Evolutionary conservation across 2,797 vertebrate species (phyloP), one percentile per base, ranked within the genome.

Genomic region (Selene dorsalis): DNA sequence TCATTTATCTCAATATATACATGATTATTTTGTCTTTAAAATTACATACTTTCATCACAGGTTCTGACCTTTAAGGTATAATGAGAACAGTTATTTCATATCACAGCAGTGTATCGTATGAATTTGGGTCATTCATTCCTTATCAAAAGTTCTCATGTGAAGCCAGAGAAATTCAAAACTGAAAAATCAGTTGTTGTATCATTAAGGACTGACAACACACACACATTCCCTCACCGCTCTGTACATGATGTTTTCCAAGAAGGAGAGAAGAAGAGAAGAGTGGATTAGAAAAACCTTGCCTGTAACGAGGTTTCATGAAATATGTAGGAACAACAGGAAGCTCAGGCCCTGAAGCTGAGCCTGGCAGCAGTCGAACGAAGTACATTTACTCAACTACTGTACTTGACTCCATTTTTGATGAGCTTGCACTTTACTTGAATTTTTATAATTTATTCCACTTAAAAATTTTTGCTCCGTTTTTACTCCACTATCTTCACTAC

Each of bases 11-110:
- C 1, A 24, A 47, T 74, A 10, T 28, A 60, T 12, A 14, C 61
- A 18, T 39, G 41, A 73, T 69, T 70, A 30, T 56, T 79, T 80
- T 35, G 13, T 61, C 38, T 75, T 73, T 32, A 32, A 39, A 16
- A 43, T 50, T 22, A 18, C 20, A 55, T 30, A 18, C 18, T 48
- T 68, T 60, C 6, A 52, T 69, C 53, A 58, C 11, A 73, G 60
- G 8, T 6, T 77, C 16, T 35, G 22, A 63, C 39, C 52, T 69
- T 59, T 38, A 48, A 30, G 12, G n/a, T 67, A 35, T 10, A 53
- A 55, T 26, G 4, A 35, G 39, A 57, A 6, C 16, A 28, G 24
- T 53, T 52, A 48, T 63, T 66, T 65, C 50, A 16, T 52, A 66
- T 69, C 32, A 55, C 16, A 56, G 56, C 50, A 26, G 8, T 57